These are phyloP conservation scores for Luehdorfia chinensis DNA, from an alignment of 1,140 invertebrate species.

Conservation along the genomic window DNA sequence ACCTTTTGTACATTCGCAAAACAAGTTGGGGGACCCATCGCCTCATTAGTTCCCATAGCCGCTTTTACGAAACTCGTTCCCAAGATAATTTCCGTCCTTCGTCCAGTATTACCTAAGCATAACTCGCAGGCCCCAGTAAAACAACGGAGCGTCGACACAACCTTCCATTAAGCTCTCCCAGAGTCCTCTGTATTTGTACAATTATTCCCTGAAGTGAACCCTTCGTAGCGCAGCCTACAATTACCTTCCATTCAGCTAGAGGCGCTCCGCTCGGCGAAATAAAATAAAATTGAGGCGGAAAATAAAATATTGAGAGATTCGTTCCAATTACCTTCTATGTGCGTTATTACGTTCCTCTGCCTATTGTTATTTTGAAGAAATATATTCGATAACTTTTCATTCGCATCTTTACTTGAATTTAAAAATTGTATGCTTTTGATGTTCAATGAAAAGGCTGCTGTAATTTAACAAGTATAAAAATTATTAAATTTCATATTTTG, in stretches of 20 bases:
- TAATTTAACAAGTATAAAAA: constrained; percentile 7
- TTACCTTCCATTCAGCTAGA: constrained; percentile 67
- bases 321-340: constrained; percentile 46
- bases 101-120: constrained; percentile 59
- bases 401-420: constrained; percentile 5
- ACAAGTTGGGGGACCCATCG: constrained; percentile 58
- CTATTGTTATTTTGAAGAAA: constrained; percentile 3
- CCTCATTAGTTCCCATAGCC: constrained; percentile 65
- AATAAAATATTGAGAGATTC: constrained; percentile 65
- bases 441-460: neutral
- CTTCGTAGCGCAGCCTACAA: constrained; percentile 64
- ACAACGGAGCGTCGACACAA: constrained; percentile 48
- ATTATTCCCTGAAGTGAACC: constrained; percentile 72
- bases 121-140: constrained; percentile 52
- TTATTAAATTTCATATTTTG: too few species aligned
- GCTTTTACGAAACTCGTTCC: constrained; percentile 69
- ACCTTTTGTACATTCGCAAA: constrained; percentile 58
- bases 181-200: constrained; percentile 61
- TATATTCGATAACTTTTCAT: constrained; percentile 4
- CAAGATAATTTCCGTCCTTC: constrained; percentile 70
- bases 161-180: constrained; percentile 70
- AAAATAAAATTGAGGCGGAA: constrained; percentile 66
- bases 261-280: constrained; percentile 45
- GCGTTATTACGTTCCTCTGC: constrained; percentile 1
- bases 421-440: neutral